Base-by-base conservation (phyloP, 2,113 vertebrate genomes). In the Machaerirhynchus nigripectus region DNA sequence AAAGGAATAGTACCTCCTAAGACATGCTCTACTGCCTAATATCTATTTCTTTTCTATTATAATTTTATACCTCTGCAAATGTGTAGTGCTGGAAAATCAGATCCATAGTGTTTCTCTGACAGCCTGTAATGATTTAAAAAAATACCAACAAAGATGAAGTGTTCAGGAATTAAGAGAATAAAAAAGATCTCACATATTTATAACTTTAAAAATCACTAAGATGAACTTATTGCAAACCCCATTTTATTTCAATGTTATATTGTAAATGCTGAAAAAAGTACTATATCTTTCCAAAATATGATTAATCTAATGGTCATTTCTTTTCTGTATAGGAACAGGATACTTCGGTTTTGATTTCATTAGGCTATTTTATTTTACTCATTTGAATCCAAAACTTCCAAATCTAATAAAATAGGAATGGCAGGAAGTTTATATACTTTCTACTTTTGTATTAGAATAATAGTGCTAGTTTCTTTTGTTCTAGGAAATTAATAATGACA, bases 401-500 rank as follows among this genome's bases (percentile, higher is more conserved):
- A 47, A 68, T 63, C 49, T 84, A 89, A 87, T 80, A 93, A 92
- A 75, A 69, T 17, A 60, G 6, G 30, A 76, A 59, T 42, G 56
- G 15, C 14, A 74, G 52, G 37, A 93, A 86, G 11, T 13, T 63
- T 42, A 50, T 49, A 22, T 11, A 12, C 60, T 74, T 88, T 78
- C 28, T 80, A 56, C 33, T 80, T 63, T 65, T 40, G 82, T 68
- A 63, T 74, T 85, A 89, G 42, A 92, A 88, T 96, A 97, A 97
- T 89, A 89, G 13, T 78, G 50, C 95, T 95, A 89, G 71, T 92
- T 87, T 87, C 91, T 81, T 26, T 46, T 80, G n/a, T 85, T 95
- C 63, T 33, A 67, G 70, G 81, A 95, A 98, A 97, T 96, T n/a
- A 95, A 96, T 97, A 91, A 95, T 96, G 94, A 87, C 93, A 95